Conservation (phyloP, 1,140 invertebrate species). For the Neodiprion pinetum region DNA sequence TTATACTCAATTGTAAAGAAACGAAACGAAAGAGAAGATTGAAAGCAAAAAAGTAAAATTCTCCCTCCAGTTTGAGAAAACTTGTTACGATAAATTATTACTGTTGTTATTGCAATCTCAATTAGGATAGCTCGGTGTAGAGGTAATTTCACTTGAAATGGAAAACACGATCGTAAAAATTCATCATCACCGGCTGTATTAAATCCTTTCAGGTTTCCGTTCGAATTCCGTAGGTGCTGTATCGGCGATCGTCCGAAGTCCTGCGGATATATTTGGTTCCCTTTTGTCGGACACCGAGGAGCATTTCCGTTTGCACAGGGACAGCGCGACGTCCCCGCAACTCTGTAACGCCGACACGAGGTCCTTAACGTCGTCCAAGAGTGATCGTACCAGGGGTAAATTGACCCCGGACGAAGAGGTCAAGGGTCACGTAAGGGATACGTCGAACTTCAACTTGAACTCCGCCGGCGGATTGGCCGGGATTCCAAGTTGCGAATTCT, state of each 20-base stretch:
- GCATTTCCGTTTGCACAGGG: conserved; percentile 63
- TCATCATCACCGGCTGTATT: too few relatives aligned
- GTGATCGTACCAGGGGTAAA: background rate
- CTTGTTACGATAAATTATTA: conserved; percentile 27
- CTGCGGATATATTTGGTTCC: conserved; percentile 61
- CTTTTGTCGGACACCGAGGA: conserved; percentile 66
- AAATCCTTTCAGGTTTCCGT: conserved; percentile 56
- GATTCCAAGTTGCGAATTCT: conserved; percentile 20
- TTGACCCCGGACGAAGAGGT: background rate
- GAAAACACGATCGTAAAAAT: too few relatives aligned
- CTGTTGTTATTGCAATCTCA: conserved; percentile 8
- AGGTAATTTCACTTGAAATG: too few relatives aligned
- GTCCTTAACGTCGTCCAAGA: conserved; percentile 27
- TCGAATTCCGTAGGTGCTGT: conserved; percentile 68
- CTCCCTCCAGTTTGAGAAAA: too few relatives aligned
- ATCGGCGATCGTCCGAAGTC: conserved; percentile 51
- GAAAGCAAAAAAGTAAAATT: too few relatives aligned
- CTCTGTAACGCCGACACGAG: conserved; percentile 35
- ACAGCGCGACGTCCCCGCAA: conserved; percentile 38
- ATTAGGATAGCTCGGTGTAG: too few relatives aligned
- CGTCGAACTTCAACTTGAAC: conserved; percentile 8
- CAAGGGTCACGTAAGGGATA: background rate
- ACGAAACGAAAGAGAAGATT: too few relatives aligned
- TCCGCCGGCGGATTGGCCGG: background rate
- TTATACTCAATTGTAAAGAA: too few relatives aligned